A percentile compares a stretch with the other conserved stretches of the same genome.
These are phyloP conservation scores for Oxycera nigricornis DNA, from an alignment of 2,888 invertebrate genomes.

Conservation along the genomic window DNA sequence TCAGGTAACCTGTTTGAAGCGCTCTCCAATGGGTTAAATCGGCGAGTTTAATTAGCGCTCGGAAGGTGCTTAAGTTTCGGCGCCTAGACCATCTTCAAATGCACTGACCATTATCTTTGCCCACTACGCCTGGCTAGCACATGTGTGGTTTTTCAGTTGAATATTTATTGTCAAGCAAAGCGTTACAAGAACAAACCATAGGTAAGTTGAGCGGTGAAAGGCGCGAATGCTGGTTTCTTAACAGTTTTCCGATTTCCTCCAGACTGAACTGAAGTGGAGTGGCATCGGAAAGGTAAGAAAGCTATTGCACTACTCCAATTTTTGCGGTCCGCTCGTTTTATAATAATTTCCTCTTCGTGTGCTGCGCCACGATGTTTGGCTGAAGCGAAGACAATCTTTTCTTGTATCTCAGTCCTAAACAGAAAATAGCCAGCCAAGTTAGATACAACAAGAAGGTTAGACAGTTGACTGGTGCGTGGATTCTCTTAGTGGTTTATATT, in stretches of 20 bases:
- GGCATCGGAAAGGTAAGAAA: background rate
- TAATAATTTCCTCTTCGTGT: conserved; percentile 6
- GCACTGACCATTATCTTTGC: too few relatives aligned
- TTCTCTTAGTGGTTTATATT: conserved; percentile 13
- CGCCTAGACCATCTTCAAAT: background rate
- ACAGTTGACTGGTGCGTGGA: conserved; percentile 9
- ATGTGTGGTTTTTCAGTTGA: background rate
- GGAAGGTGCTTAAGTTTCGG: background rate
- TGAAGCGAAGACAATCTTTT: background rate
- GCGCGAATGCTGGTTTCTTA: background rate
- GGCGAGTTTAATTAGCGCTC: conserved; percentile 8
- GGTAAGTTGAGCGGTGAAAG: background rate
- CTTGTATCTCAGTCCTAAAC: background rate
- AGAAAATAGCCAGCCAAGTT: background rate
- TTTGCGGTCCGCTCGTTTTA: conserved; percentile 34
- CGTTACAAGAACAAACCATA: conserved; percentile 1
- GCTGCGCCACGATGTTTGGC: background rate
- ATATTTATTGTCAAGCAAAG: conserved; percentile 29
- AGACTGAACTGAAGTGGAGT: background rate
- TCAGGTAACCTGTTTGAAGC: conserved; percentile 12
- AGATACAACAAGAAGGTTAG: background rate
- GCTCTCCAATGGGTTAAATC: background rate
- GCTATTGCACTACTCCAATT: conserved; percentile 27
- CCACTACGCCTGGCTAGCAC: background rate
- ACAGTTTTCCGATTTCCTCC: conserved; percentile 24